Evolutionary conservation across 2,888 invertebrate genomes (phyloP).

Genomic region (Catocala fraxini): DNA sequence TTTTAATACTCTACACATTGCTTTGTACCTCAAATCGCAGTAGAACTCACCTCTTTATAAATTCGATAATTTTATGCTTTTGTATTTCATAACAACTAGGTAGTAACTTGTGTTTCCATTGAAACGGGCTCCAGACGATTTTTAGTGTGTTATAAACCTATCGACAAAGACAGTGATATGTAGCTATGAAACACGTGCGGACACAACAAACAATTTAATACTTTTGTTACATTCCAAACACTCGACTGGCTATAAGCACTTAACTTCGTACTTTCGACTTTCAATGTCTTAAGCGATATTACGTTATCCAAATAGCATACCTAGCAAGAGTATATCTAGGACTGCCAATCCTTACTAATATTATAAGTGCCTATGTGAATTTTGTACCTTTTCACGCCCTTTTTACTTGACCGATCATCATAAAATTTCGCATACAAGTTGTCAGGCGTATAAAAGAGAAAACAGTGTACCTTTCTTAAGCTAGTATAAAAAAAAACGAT

Average conservation of each 20-base stretch:
- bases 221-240: conserved; percentile 10
- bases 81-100: background rate
- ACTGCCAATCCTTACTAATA: no score
- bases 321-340: no score
- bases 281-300: background rate
- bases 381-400: no score
- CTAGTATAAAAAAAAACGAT: no score
- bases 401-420: no score
- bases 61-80: background rate
- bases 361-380: no score
- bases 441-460: no score
- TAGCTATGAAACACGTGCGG: conserved; percentile 42
- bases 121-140: conserved; percentile 27
- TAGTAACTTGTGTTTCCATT: background rate
- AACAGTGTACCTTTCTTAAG: no score
- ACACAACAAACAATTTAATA: conserved; percentile 28
- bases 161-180: conserved; percentile 45
- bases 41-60: background rate
- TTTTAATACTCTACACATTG: background rate
- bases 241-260: conserved; percentile 36
- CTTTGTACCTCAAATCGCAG: background rate
- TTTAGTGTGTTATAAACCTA: conserved; percentile 16
- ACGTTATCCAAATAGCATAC: no score
- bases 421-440: no score
- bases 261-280: conserved; percentile 20